Evolutionary conservation across 2,888 invertebrate species (phyloP).

Genomic region (Pyrocoelia pectoralis): DNA sequence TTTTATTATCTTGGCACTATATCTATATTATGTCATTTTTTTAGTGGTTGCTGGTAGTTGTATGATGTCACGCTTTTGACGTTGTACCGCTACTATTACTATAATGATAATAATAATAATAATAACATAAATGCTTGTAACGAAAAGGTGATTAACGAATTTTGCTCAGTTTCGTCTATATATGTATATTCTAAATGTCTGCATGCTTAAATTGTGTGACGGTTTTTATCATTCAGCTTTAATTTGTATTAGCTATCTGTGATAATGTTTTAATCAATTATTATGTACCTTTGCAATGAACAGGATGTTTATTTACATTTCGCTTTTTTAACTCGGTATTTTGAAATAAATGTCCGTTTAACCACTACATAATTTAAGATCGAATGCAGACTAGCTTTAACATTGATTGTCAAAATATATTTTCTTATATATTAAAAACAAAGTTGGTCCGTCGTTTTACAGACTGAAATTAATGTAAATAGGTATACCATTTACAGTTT

Average conservation of each 20-base stretch:
- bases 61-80: too few relatives aligned
- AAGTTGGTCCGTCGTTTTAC: constrained; percentile 20
- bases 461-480: constrained; percentile 18
- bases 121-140: constrained; percentile 2
- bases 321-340: not conserved
- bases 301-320: not conserved
- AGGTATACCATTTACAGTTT: constrained; percentile 7
- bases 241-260: constrained; percentile 27
- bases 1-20: constrained; percentile 20
- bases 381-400: constrained; percentile 1
- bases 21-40: constrained; percentile 3
- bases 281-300: constrained; percentile 2
- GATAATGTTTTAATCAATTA: constrained; percentile 16
- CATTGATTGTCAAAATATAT: constrained; percentile 7
- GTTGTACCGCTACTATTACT: too few relatives aligned
- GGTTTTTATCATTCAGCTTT: constrained; percentile 13
- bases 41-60: not conserved
- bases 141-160: constrained; percentile 23
- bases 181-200: not conserved
- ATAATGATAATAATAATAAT: not conserved
- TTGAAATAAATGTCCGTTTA: not conserved
- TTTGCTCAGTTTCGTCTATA: constrained; percentile 21
- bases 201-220: constrained; percentile 2
- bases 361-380: not conserved
- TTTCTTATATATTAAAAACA: constrained; percentile 4